Conservation (phyloP, 1,140 invertebrate genomes). For the Tachypleus tridentatus region DNA sequence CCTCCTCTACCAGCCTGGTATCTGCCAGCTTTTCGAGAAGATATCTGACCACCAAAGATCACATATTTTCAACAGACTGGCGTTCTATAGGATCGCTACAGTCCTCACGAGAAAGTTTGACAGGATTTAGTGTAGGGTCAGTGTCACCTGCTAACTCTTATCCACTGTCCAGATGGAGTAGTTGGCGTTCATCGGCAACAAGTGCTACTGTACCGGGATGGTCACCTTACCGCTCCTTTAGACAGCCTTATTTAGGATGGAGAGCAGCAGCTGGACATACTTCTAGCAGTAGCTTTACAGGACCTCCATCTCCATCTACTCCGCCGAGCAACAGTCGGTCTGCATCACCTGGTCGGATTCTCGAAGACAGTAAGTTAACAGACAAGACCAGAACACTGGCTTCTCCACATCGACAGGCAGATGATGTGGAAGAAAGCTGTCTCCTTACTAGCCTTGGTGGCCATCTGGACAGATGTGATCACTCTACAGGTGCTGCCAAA, state of each 20-base stretch:
- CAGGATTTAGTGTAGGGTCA: too few relatives aligned
- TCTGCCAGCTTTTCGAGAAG: not conserved
- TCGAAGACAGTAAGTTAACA: too few relatives aligned
- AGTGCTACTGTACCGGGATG: conserved; percentile 23
- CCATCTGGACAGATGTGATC: too few relatives aligned
- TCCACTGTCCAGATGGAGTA: conserved; percentile 65
- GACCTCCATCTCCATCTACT: conserved; percentile 39
- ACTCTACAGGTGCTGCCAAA: too few relatives aligned
- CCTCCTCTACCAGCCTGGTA: conserved; percentile 50
- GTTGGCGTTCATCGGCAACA: conserved; percentile 64
- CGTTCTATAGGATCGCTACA: conserved; percentile 16
- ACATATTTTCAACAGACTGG: conserved; percentile 18
- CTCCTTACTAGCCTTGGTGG: too few relatives aligned
- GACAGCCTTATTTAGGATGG: conserved; percentile 21
- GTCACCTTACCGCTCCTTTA: conserved; percentile 17
- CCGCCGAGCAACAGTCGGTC: conserved; percentile 32
- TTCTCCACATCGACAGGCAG: too few relatives aligned
- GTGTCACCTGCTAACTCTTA: not conserved
- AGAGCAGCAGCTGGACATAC: conserved; percentile 14
- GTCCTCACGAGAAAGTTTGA: conserved; percentile 27
- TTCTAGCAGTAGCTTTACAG: conserved; percentile 18
- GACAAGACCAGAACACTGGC: too few relatives aligned
- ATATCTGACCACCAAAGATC: too few relatives aligned
- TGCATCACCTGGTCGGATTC: conserved; percentile 12
- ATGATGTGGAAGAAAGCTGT: too few relatives aligned